Percentiles rank a stretch among this genome's conserved stretches.
These are phyloP conservation scores for Diabrotica virgifera DNA, from an alignment of 1,140 invertebrate species.

Conservation along the genomic window DNA sequence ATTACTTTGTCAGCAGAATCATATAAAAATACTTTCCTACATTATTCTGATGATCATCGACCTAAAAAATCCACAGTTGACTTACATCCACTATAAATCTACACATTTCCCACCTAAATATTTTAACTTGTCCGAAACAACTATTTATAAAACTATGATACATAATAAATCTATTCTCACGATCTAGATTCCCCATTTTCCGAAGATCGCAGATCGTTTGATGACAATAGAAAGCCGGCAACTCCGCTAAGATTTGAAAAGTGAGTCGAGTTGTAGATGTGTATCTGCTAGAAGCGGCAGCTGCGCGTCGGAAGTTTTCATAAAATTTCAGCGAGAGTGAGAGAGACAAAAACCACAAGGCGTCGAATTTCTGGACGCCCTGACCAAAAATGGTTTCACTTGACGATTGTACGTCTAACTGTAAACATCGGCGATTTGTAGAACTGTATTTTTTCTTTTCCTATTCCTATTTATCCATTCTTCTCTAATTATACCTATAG, in stretches of 20 bases:
- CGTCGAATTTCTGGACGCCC: conserved; percentile 61
- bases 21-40: too few relatives aligned
- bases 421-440: conserved; percentile 20
- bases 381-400: conserved; percentile 64
- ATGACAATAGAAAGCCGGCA: background rate
- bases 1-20: too few relatives aligned
- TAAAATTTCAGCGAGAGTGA: conserved; percentile 18
- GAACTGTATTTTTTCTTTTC: background rate
- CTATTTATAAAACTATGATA: background rate
- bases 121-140: background rate
- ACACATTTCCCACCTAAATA: too few relatives aligned
- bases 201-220: too few relatives aligned
- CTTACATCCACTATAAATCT: too few relatives aligned
- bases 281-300: conserved; percentile 5
- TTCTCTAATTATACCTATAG: too few relatives aligned
- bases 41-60: too few relatives aligned
- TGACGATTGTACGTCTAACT: conserved; percentile 20
- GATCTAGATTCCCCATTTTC: background rate
- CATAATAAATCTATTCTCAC: background rate
- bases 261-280: background rate
- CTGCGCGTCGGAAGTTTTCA: conserved; percentile 16
- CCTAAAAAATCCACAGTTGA: too few relatives aligned
- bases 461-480: background rate
- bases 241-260: background rate
- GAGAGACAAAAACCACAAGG: conserved; percentile 51